These are phyloP conservation scores for Hirtodrosophila alboralis DNA, from an alignment of 2,888 invertebrate species.

Conservation along the genomic window DNA sequence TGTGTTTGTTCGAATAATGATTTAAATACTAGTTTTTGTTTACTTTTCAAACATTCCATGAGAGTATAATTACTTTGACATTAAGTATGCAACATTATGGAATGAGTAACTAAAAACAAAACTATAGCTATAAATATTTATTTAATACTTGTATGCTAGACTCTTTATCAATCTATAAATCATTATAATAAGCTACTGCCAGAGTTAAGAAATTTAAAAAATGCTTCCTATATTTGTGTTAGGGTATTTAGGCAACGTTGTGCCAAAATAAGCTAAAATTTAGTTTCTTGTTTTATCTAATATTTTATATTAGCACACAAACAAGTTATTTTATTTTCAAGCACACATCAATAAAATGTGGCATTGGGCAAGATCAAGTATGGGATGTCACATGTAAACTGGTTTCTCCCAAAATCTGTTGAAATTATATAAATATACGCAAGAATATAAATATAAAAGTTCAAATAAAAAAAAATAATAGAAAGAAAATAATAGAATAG, in stretches of 20 bases:
- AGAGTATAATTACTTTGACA: constrained; percentile 50
- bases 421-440: constrained; percentile 1
- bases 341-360: constrained; percentile 27
- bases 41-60: constrained; percentile 40
- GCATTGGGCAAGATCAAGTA: constrained; percentile 28
- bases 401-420: constrained; percentile 21
- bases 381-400: constrained; percentile 26
- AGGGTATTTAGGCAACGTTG: constrained; percentile 29
- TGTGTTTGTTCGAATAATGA: constrained; percentile 31
- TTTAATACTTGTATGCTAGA: neutral
- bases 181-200: neutral
- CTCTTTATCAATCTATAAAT: neutral
- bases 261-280: neutral
- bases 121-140: too few species aligned
- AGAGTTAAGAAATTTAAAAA: neutral
- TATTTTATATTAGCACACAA: constrained; percentile 30
- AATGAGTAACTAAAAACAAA: too few species aligned
- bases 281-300: constrained; percentile 38
- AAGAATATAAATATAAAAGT: constrained; percentile 5
- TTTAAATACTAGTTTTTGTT: constrained; percentile 49
- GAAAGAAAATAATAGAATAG: neutral
- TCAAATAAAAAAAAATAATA: too few species aligned
- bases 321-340: constrained; percentile 60
- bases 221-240: neutral
- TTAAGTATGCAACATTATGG: constrained; percentile 32